Percentiles rank a stretch among this genome's conserved stretches.
These are phyloP conservation scores for Dryococelus australis DNA, from an alignment of 2,888 invertebrate species.

Conservation along the genomic window DNA sequence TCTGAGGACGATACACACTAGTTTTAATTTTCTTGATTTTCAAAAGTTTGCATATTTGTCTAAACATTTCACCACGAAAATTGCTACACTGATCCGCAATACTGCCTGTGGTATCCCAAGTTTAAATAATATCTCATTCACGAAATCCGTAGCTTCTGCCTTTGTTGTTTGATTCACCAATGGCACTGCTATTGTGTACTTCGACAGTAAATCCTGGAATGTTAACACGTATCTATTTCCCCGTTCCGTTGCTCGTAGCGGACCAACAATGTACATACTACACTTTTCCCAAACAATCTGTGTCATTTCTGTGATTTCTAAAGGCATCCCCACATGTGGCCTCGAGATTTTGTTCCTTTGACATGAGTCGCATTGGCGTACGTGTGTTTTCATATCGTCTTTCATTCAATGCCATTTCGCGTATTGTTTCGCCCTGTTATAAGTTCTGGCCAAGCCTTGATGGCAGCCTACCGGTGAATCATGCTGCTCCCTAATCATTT, in stretches of 20 bases:
- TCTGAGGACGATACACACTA: no score
- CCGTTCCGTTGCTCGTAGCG: no score
- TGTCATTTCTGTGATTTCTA: not conserved
- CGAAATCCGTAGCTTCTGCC: not conserved
- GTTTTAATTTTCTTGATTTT: not conserved
- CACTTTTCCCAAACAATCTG: no score
- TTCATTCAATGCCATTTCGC: slow-evolving; percentile 6
- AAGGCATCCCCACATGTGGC: not conserved
- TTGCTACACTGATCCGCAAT: not conserved
- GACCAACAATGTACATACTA: not conserved
- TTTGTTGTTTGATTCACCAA: not conserved
- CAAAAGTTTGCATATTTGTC: no score
- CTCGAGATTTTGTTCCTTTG: not conserved
- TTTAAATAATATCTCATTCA: not conserved
- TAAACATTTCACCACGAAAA: no score
- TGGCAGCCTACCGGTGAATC: slow-evolving; percentile 21
- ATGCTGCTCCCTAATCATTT: not conserved
- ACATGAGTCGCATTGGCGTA: not conserved
- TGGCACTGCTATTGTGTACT: not conserved
- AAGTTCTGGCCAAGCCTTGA: slow-evolving; percentile 1
- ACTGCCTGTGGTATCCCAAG: not conserved
- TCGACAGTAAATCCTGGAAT: not conserved
- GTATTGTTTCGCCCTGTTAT: not conserved
- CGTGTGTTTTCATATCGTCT: slow-evolving; percentile 13
- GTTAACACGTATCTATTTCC: not conserved